Base-by-base conservation (phyloP, 2,888 invertebrate genomes). In the Camptogramma bilineatum region DNA sequence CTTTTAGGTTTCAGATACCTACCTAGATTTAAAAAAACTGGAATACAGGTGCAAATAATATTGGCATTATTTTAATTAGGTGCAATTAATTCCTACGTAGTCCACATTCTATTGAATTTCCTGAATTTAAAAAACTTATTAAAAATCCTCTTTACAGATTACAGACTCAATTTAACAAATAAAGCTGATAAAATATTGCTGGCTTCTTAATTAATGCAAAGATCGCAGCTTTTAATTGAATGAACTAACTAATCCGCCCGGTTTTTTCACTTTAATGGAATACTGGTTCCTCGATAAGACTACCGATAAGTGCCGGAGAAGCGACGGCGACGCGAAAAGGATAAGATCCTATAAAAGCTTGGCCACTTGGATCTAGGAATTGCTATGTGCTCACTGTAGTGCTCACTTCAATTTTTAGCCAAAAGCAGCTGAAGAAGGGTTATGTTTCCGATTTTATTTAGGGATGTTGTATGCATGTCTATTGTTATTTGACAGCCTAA, bases 271-370 rank as follows among this genome's bases (percentile, higher is more conserved):
- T 62, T 5, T 50, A 53, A 50, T 62, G 51, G 52, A 62, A 61
- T 64, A 64, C 62, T 60, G 52, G 52, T 64, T 66, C 52, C 59
- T 59, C 59, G 56, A 75, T 72, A 76, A 76, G 71, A 72, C 71
- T 64, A 71, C 66, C 55, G 60, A 64, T 61, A 68, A 76, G 75
- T 73, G 72, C 70, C 71, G 55, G 47, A 63, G 71, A 69, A 65
- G 61, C 71, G 69, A 68, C 68, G 66, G 65, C 64, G 68, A n/a
- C 68, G 69, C 71, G 69, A 76, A 78, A 73, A 76, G 73, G 71
- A 70, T 70, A 71, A 71, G 71, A 55, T 63, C 58, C 64, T 77
- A 74, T 76, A 71, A 77, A 78, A 78, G 73, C 74, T 73, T 71
- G 66, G 51, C 67, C 68, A 66, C 75, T 70, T 66, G 61, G 65